Evolutionary conservation across 2,797 vertebrate species (phyloP).

Genomic region (Melanotaenia maccullochi): DNA sequence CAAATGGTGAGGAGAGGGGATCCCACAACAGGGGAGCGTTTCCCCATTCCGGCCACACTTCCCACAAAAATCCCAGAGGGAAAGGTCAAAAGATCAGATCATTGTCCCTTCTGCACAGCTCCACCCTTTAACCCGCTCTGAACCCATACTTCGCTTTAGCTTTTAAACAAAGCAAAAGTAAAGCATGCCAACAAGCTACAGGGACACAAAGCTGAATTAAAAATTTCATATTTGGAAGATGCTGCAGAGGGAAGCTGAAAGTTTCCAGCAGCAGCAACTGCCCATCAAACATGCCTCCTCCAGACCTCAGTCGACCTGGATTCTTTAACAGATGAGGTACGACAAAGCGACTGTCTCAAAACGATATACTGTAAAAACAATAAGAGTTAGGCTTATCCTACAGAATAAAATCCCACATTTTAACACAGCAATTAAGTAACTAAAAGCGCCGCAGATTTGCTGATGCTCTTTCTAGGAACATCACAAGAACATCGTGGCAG

Average conservation of each 20-base stretch:
- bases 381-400: not conserved
- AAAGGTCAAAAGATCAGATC: conserved; percentile 61
- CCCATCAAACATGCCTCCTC: not conserved
- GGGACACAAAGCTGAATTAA: not conserved
- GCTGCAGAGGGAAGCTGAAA: conserved; percentile 25
- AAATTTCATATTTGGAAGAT: conserved; percentile 29
- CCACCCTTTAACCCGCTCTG: conserved; percentile 55
- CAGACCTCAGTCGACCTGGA: not conserved
- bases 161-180: conserved; percentile 26
- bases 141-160: conserved; percentile 21
- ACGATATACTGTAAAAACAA: not conserved
- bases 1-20: conserved; percentile 88
- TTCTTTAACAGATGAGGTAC: not conserved
- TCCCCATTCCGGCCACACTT: conserved; percentile 71
- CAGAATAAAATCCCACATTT: not conserved
- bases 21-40: conserved; percentile 85
- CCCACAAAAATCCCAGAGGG: conserved; percentile 57
- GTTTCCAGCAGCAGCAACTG: conserved; percentile 13
- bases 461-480: conserved; percentile 42
- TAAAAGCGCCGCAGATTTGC: not conserved
- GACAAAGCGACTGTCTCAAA: not conserved
- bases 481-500: conserved; percentile 70
- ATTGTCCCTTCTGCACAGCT: conserved; percentile 57
- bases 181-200: not conserved
- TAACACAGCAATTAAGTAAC: too few relatives aligned